A percentile compares a stretch with the other conserved stretches of the same genome.
These are phyloP conservation scores for Tinamus guttatus DNA, from an alignment of 2,113 vertebrate species.

Conservation along the genomic window DNA sequence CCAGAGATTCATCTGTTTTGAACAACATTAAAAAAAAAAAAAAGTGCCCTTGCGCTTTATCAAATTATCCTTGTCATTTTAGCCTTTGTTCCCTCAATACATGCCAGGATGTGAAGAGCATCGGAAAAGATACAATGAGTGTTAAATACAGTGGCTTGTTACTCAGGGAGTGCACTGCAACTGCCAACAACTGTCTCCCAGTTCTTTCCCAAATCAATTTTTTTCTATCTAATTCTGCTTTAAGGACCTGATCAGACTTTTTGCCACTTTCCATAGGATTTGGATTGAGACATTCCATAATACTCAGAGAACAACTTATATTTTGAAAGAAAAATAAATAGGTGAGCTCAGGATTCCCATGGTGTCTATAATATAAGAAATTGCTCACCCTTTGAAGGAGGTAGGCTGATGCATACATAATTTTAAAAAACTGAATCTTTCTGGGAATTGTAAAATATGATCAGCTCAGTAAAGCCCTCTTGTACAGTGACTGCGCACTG, in stretches of 20 bases:
- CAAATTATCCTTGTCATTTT: fast-evolving
- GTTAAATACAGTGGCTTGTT: fast-evolving
- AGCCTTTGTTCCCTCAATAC: not conserved
- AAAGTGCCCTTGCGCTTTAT: not conserved
- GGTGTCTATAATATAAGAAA: not conserved
- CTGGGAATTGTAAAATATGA: not conserved
- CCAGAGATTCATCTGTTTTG: not conserved
- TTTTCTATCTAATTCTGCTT: not conserved
- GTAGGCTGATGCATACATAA: not conserved
- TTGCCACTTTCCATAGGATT: not conserved
- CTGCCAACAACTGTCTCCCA: not conserved
- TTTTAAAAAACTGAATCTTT: not conserved
- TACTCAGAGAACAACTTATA: not conserved
- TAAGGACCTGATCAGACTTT: not conserved
- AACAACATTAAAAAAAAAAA: not conserved
- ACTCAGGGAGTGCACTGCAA: not conserved
- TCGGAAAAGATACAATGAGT: not conserved
- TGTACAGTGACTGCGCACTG: not conserved
- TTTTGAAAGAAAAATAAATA: not conserved
- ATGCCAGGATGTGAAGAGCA: not conserved
- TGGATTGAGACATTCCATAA: fast-evolving
- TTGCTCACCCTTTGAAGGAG: not conserved
- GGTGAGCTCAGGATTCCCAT: not conserved
- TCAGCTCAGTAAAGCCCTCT: not conserved
- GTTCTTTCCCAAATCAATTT: not conserved